These are phyloP conservation scores for Lota lota DNA, from an alignment of 2,113 vertebrate species.

Conservation along the genomic window DNA sequence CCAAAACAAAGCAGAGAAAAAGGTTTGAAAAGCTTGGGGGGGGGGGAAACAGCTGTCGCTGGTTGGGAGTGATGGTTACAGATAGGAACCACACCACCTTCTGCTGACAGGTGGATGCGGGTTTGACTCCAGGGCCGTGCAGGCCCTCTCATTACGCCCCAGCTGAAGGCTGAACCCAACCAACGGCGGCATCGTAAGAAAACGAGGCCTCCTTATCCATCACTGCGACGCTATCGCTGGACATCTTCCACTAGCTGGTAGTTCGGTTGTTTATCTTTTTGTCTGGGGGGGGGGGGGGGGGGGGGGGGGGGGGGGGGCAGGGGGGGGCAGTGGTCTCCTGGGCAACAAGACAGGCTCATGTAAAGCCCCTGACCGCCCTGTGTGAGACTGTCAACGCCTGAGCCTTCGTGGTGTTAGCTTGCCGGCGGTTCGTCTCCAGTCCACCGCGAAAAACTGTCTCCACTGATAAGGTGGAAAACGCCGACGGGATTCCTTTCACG, in stretches of 20 bases:
- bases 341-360: not conserved
- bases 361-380: conserved; percentile 8
- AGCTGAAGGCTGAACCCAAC: not conserved
- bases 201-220: conserved; percentile 23
- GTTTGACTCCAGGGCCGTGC: not conserved
- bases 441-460: conserved; percentile 52
- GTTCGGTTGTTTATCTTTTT: not conserved
- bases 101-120: conserved; percentile 20
- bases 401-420: conserved; percentile 27
- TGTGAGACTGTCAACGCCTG: conserved; percentile 36
- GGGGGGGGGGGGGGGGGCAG: too few species aligned
- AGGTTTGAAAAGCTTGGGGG: not conserved
- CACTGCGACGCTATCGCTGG: conserved; percentile 35
- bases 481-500: conserved; percentile 57
- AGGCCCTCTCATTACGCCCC: not conserved
- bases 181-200: not conserved
- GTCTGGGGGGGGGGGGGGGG: not conserved
- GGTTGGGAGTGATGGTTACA: conserved; percentile 16
- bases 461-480: conserved; percentile 50
- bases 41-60: conserved; percentile 1
- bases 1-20: not conserved
- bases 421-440: conserved; percentile 31
- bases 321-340: too few species aligned
- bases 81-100: conserved; percentile 11
- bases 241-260: conserved; percentile 25